phyloP scores from a whole-genome alignment of 2,888 invertebrate species.

The Helobdella robusta region DNA sequence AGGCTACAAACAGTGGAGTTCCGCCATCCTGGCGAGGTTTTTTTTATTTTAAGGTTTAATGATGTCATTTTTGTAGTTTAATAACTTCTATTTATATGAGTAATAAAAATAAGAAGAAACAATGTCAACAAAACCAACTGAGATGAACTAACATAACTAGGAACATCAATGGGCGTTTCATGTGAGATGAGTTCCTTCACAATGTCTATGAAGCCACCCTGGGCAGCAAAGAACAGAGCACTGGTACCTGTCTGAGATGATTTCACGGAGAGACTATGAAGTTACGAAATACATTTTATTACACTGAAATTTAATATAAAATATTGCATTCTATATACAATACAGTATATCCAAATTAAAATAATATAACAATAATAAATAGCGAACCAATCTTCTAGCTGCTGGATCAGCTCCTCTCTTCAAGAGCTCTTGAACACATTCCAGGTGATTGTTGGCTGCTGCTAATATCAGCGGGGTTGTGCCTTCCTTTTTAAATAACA shows the following conservation, averaged over 20 bases:
- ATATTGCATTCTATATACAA: too few species aligned
- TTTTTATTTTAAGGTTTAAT: too few species aligned
- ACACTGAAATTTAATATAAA: too few species aligned
- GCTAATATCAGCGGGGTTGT: slow-evolving; percentile 85
- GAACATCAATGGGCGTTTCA: slow-evolving; percentile 52
- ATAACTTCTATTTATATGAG: too few species aligned
- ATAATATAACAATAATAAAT: neutral
- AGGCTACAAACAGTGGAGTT: slow-evolving; percentile 79
- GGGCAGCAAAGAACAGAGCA: slow-evolving; percentile 84
- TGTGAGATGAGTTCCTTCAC: slow-evolving; percentile 67
- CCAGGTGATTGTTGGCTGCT: slow-evolving; percentile 77
- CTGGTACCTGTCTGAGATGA: slow-evolving; percentile 74
- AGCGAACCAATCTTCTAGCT: slow-evolving; percentile 61
- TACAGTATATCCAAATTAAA: neutral
- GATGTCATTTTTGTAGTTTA: too few species aligned
- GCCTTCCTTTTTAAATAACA: slow-evolving; percentile 63
- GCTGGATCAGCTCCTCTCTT: slow-evolving; percentile 84
- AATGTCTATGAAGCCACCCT: slow-evolving; percentile 78
- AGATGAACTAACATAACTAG: slow-evolving; percentile 50
- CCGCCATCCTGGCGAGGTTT: slow-evolving; percentile 66
- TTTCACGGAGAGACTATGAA: too few species aligned
- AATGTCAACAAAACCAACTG: too few species aligned
- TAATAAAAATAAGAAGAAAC: neutral
- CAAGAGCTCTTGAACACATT: slow-evolving; percentile 74
- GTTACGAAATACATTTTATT: too few species aligned